Percentiles rank a stretch among this genome's conserved stretches.
phyloP scores from a whole-genome alignment of 1,140 invertebrate species.

The Chelonus insularis region DNA sequence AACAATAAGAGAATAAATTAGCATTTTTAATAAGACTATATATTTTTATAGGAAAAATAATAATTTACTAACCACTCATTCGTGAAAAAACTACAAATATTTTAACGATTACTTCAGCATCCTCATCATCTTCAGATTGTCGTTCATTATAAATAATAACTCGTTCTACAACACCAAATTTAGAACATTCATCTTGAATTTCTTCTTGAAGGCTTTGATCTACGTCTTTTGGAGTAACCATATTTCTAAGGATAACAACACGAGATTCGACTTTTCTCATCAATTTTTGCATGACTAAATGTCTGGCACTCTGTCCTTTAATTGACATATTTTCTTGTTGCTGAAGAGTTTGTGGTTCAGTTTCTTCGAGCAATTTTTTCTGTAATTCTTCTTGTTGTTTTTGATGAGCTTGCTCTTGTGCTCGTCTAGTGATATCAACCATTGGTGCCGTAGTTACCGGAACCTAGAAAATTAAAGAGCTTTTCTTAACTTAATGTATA shows the following conservation, averaged over 20 bases:
- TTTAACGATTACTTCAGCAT: conserved; percentile 92
- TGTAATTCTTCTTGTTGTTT: conserved; percentile 84
- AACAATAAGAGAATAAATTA: conserved; percentile 6
- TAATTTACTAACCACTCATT: conserved; percentile 65
- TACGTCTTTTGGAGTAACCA: conserved; percentile 92
- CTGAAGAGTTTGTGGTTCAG: conserved; percentile 88
- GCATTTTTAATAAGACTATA: no score
- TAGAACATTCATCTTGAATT: conserved; percentile 96
- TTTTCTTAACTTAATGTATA: no score
- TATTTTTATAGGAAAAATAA: neutral
- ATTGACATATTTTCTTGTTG: conserved; percentile 98
- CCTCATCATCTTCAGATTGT: conserved; percentile 84
- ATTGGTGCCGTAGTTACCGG: conserved; percentile 42
- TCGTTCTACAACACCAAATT: conserved; percentile 84
- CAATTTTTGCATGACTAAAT: conserved; percentile 98
- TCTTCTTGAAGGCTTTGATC: conserved; percentile 96
- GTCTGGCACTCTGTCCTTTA: conserved; percentile 94
- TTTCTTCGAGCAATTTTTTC: conserved; percentile 84
- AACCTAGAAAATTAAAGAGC: conserved; percentile 37
- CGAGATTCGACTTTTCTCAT: conserved; percentile 88
- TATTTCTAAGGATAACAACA: conserved; percentile 93
- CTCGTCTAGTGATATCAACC: conserved; percentile 61
- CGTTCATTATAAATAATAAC: conserved; percentile 98
- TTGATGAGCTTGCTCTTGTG: conserved; percentile 68
- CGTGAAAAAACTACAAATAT: conserved; percentile 96